Conservation (phyloP, 2,113 vertebrate genomes). For the Xiphophorus hellerii region DNA sequence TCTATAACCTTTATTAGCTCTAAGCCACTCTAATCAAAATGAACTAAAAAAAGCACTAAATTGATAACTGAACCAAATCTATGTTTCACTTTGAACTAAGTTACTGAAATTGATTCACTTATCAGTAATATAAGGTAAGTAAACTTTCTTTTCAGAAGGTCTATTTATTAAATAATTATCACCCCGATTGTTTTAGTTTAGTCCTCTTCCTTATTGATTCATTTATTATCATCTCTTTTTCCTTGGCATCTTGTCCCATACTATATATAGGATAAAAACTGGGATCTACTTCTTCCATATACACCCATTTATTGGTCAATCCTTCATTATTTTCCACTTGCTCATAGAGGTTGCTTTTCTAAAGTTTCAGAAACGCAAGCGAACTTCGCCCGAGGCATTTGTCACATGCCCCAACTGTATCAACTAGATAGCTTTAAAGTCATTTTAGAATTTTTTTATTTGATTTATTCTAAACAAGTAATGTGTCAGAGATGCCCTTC, state of each 20-base stretch:
- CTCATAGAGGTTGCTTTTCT: slow-evolving; percentile 18
- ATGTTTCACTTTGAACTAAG: no score
- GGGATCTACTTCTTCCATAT: not conserved
- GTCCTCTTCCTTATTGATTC: not conserved
- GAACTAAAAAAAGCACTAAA: no score
- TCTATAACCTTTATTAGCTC: no score
- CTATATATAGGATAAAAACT: slow-evolving; percentile 3
- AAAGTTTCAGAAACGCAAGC: slow-evolving; percentile 34
- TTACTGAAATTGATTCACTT: not conserved
- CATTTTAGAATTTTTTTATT: slow-evolving; percentile 47
- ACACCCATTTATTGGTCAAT: slow-evolving; percentile 25
- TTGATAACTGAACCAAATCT: no score
- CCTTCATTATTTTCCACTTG: slow-evolving; percentile 27
- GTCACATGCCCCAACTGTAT: slow-evolving; percentile 37
- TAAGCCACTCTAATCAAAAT: no score
- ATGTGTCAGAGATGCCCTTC: slow-evolving; percentile 54
- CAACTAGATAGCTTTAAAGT: slow-evolving; percentile 49
- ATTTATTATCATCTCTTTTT: slow-evolving; percentile 9
- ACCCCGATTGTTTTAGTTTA: no score
- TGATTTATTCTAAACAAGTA: slow-evolving; percentile 67
- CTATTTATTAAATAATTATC: not conserved
- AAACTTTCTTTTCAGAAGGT: not conserved
- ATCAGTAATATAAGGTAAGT: not conserved
- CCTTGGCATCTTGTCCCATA: not conserved
- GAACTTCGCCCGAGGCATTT: slow-evolving; percentile 49